A percentile compares a stretch with the other conserved stretches of the same genome.
Evolutionary conservation across 2,113 vertebrate species (phyloP).

Genomic region (Lipotes vexillifer): DNA sequence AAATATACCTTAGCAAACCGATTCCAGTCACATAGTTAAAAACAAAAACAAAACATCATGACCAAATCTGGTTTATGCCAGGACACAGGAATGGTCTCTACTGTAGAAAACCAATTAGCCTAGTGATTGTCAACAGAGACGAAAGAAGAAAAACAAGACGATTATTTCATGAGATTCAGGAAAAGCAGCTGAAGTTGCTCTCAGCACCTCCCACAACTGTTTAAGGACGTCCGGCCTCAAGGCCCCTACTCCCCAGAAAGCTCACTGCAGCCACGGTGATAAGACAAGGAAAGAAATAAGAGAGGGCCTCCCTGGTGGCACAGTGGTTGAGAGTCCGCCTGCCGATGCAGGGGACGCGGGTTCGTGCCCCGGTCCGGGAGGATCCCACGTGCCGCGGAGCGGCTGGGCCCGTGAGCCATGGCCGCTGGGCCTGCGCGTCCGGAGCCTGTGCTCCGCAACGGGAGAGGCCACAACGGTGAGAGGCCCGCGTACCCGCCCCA

Average conservation of each 20-base stretch:
- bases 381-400: no score
- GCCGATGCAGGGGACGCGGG: no score
- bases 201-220: fast-evolving
- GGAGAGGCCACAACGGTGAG: no score
- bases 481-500: no score
- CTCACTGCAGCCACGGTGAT: neutral
- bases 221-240: fast-evolving
- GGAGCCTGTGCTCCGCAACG: no score
- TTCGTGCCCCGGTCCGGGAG: no score
- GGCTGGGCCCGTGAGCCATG: no score
- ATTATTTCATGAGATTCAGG: no score
- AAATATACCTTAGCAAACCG: fast-evolving
- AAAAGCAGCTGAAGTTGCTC: neutral
- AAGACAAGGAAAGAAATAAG: neutral
- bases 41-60: neutral
- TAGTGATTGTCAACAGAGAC: neutral
- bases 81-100: neutral
- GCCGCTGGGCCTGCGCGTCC: no score
- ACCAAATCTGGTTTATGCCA: neutral
- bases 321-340: no score
- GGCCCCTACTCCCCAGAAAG: fast-evolving
- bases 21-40: fast-evolving
- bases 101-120: neutral
- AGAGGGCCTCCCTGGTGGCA: neutral
- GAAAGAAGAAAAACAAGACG: neutral